Percentiles rank a stretch among this genome's conserved stretches.
phyloP scores from a whole-genome alignment of 2,797 vertebrate species.

The Coranthus polyacanthus region DNA sequence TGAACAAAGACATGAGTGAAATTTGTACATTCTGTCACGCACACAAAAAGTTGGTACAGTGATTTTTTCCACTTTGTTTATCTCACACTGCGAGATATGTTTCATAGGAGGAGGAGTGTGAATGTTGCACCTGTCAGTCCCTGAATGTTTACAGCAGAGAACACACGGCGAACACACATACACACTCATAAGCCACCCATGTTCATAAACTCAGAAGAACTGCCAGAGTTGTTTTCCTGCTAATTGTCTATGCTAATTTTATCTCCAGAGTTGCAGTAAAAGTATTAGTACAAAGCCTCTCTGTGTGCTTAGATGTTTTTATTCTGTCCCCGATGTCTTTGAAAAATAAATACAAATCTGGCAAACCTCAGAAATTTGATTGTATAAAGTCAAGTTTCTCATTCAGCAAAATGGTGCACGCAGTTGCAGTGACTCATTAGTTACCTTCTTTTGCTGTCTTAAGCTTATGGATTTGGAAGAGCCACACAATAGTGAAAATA shows the following conservation, averaged over 20 bases:
- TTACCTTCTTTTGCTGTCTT: not conserved
- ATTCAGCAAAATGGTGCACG: slow-evolving; percentile 9
- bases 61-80: slow-evolving; percentile 51
- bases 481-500: not conserved
- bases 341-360: slow-evolving; percentile 13
- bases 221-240: slow-evolving; percentile 72
- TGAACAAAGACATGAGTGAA: slow-evolving; percentile 21
- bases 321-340: slow-evolving; percentile 30
- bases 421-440: slow-evolving; percentile 14
- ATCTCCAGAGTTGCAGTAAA: slow-evolving; percentile 64
- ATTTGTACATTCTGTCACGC: slow-evolving; percentile 49
- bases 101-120: slow-evolving; percentile 53
- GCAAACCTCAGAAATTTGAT: slow-evolving; percentile 4
- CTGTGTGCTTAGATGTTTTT: slow-evolving; percentile 55
- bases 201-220: slow-evolving; percentile 62
- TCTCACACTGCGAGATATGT: slow-evolving; percentile 45
- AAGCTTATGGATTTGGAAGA: slow-evolving; percentile 12
- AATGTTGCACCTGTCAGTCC: slow-evolving; percentile 63
- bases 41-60: slow-evolving; percentile 29
- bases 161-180: slow-evolving; percentile 23
- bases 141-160: slow-evolving; percentile 46
- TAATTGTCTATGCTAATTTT: slow-evolving; percentile 83
- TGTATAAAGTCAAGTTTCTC: slow-evolving; percentile 14
- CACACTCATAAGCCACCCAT: slow-evolving; percentile 42
- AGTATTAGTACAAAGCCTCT: slow-evolving; percentile 70